Conservation (phyloP, 2,888 invertebrate genomes). For the Ochropacha duplaris region DNA sequence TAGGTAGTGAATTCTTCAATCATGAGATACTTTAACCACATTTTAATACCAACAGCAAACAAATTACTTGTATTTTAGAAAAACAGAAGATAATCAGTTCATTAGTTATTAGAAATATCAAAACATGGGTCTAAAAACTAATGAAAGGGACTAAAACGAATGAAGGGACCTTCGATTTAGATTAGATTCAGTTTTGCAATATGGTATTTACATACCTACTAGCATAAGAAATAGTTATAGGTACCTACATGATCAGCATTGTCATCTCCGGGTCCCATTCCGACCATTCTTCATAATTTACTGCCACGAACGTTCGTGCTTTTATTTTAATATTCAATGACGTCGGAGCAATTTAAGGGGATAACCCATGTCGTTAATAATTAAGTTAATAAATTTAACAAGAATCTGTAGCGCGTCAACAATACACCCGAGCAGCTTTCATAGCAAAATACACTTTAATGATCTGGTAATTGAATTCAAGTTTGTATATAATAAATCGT, state of each 20-base stretch:
- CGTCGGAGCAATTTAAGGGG: constrained; percentile 9
- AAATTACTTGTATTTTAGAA: no score
- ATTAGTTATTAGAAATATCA: no score
- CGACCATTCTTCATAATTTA: neutral
- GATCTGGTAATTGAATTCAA: constrained; percentile 4
- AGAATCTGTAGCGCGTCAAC: constrained; percentile 41
- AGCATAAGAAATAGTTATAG: no score
- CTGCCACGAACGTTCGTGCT: neutral
- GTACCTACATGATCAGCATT: no score
- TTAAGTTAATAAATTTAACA: constrained; percentile 35
- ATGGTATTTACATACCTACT: no score
- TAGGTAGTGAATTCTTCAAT: no score
- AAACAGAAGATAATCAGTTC: no score
- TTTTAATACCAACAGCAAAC: no score
- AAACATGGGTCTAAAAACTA: no score
- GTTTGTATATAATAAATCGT: constrained; percentile 15
- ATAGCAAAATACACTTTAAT: constrained; percentile 3
- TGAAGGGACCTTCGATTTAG: no score
- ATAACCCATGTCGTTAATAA: constrained; percentile 34
- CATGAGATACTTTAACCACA: no score
- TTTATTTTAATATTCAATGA: neutral
- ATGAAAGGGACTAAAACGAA: no score
- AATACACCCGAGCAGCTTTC: constrained; percentile 14
- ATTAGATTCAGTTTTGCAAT: neutral
- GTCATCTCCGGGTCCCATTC: neutral